Base-by-base conservation (phyloP, 2,797 vertebrate species). In the Sandelia bainsii region DNA sequence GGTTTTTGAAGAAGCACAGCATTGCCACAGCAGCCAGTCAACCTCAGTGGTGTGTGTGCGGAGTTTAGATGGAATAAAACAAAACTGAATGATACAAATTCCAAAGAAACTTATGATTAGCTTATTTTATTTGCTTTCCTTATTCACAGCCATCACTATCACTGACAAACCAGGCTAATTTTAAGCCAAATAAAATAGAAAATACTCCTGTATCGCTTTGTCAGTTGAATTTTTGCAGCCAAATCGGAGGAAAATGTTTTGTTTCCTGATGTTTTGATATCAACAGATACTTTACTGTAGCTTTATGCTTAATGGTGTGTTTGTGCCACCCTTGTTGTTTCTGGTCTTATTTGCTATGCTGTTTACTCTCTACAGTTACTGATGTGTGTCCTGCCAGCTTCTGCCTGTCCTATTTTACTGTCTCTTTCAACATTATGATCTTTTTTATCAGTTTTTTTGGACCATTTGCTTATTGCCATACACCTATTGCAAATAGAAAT, bases 331-430 rank as follows among this genome's bases (percentile, higher is more conserved):
- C 69, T 69, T 83, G 72, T 72, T 81, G 63, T 83, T 59, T 69
- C 54, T 27, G 64, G n/a, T 75, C 46, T 68, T 78, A 80, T 86
- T 79, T 84, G 62, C 70, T 61, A 79, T 86, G 77, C 77, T 32
- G 72, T 81, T 84, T 84, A 72, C 70, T 75, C 37, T 70, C 52
- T 17, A 3, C 58, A 44, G 23, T 62, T 77, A 61, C 46, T 40
- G 51, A 39, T 39, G 39, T 51, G 44, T 57, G 50, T 68, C 60
- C 59, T 22, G 0, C 27, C 67, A 78, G 77, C 71, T 76, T 50
- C 54, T 66, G 59, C 40, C 27, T 78, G 76, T 62, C 71, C 81
- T 73, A 69, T 68, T 80, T 82, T 62, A 71, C 62, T 23, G 22
- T 71, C 66, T 80, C 52, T 64, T 76, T 42, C 57, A 56, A 73